Conservation (phyloP, 2,113 vertebrate species). For the Dermatemys mawii region DNA sequence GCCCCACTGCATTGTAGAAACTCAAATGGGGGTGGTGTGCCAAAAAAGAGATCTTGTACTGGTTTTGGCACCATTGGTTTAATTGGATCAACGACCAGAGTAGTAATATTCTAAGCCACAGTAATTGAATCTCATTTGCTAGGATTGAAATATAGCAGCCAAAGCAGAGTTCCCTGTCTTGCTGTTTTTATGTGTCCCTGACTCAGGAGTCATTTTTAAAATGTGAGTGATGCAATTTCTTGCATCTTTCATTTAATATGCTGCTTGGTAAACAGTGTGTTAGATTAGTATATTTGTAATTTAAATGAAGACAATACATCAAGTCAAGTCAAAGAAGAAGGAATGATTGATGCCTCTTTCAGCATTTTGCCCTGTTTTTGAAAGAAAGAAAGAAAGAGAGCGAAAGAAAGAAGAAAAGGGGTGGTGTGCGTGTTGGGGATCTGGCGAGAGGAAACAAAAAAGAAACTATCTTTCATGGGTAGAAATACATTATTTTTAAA, state of each 20-base stretch:
- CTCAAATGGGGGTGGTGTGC: not conserved
- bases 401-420: slow-evolving; percentile 1
- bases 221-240: slow-evolving; percentile 82
- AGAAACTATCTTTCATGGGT: slow-evolving; percentile 58
- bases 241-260: slow-evolving; percentile 83
- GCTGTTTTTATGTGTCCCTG: slow-evolving; percentile 74
- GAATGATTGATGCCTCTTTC: slow-evolving; percentile 78
- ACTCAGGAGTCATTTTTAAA: slow-evolving; percentile 83
- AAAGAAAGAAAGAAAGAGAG: slow-evolving; percentile 57
- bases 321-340: slow-evolving; percentile 76
- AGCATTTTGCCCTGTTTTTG: slow-evolving; percentile 51
- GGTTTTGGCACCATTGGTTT: slow-evolving; percentile 34
- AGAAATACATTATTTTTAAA: slow-evolving; percentile 74
- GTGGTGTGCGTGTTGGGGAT: slow-evolving; percentile 43
- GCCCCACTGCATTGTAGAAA: not conserved
- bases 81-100: slow-evolving; percentile 2
- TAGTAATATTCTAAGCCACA: slow-evolving; percentile 53
- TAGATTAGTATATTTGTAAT: slow-evolving; percentile 87
- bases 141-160: slow-evolving; percentile 64
- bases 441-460: slow-evolving; percentile 19
- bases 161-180: slow-evolving; percentile 57
- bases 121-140: slow-evolving; percentile 69
- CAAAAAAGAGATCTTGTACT: not conserved
- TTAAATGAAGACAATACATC: slow-evolving; percentile 86
- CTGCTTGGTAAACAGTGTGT: slow-evolving; percentile 84